Base-by-base conservation (phyloP, 2,888 invertebrate species). In the Caenorhabditis wallacei region DNA sequence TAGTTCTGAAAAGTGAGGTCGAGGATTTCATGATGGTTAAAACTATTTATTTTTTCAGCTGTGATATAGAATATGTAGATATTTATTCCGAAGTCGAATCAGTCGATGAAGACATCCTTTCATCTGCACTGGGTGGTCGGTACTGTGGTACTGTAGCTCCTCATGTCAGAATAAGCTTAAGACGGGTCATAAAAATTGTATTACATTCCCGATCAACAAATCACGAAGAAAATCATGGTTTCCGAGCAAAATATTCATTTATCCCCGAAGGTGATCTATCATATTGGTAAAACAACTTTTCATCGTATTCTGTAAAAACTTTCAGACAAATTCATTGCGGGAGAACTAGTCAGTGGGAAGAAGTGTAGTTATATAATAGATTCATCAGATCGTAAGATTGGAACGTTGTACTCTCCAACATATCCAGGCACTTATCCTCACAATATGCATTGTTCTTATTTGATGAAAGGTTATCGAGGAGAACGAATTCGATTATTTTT, bases 341-440 rank as follows among this genome's bases (percentile, higher is more conserved):
- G 90, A n/a, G 84, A 80, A 24, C 84, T 83, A n/a, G 63, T 89
- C 46, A 64, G 84, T 8, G 80, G 80, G 26, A 82, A 70, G 30
- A 83, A 84, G 54, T 91, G 91, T 80, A 87, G 85, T 26, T 91
- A 87, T 64, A 61, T 90, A 18, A 85, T 91, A 24, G 89, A 91
- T 30, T 85, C 90, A 3, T 40, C 59, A 22, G 82, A 68, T 40
- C 82, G 86, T 61, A 83, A 87, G 76, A 95, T 95, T 86, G 98
- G 98, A 71, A 94, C 95, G 92, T 95, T 99, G 91, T 94, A 97
- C 92, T 97, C 98, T 80, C 98, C 98, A 84, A 99, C 99, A 84
- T 99, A 99, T 94, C 99, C 99, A 84, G 99, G 99, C 89, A 95
- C 97, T 91, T 99, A 99, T 94, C 98, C 99, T 71, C 81, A 91